Percentiles rank a stretch among this genome's conserved stretches.
phyloP scores from a whole-genome alignment of 2,797 vertebrate genomes.

The Spheniscus humboldti region DNA sequence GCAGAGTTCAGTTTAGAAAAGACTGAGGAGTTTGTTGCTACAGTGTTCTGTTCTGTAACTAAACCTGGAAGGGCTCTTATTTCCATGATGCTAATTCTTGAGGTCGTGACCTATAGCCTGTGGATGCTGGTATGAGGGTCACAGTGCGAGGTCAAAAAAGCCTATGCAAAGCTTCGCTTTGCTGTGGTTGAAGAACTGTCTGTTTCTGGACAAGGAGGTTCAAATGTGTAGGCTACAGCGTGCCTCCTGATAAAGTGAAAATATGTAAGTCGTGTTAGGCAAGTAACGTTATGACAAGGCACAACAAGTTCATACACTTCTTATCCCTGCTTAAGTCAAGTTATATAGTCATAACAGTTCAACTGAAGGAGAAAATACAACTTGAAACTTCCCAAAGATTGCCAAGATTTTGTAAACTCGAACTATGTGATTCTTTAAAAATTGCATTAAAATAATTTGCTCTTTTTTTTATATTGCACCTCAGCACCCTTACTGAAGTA shows the following conservation, averaged over 20 bases:
- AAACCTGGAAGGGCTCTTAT: slow-evolving; percentile 57
- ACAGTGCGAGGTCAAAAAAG: slow-evolving; percentile 66
- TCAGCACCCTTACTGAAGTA: neutral
- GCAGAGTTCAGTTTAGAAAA: slow-evolving; percentile 23
- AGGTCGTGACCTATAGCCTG: slow-evolving; percentile 70
- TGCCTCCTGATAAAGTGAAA: slow-evolving; percentile 42
- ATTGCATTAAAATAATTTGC: neutral
- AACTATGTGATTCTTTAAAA: neutral
- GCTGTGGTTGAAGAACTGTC: slow-evolving; percentile 24
- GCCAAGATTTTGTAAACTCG: neutral
- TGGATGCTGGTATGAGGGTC: slow-evolving; percentile 71
- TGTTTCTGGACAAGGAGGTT: slow-evolving; percentile 27
- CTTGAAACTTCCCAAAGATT: neutral
- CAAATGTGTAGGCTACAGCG: neutral
- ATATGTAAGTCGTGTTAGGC: slow-evolving; percentile 31
- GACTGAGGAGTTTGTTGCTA: slow-evolving; percentile 19
- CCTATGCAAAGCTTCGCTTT: slow-evolving; percentile 18
- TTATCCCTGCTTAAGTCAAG: neutral
- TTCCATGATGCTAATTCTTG: slow-evolving; percentile 69
- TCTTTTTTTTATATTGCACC: neutral
- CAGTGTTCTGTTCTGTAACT: slow-evolving; percentile 57
- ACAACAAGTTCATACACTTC: slow-evolving; percentile 8
- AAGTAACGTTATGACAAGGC: slow-evolving; percentile 28
- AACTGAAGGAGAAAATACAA: neutral
- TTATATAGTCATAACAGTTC: neutral